phyloP scores from a whole-genome alignment of 2,113 vertebrate species.

The Marmota monax region DNA sequence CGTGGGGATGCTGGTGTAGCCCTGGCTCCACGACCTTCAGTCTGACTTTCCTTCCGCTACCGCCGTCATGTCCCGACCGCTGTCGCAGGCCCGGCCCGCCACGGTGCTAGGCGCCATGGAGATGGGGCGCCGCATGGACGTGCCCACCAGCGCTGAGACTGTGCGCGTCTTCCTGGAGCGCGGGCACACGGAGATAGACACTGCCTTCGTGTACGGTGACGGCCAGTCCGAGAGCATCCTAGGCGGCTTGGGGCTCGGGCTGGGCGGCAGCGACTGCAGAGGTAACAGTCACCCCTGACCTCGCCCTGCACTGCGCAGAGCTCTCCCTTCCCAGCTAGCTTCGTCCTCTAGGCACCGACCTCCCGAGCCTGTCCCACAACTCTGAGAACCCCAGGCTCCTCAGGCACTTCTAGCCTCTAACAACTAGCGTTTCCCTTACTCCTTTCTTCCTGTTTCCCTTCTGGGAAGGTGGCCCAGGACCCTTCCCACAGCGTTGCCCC shows the following conservation, averaged over 20 bases:
- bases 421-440: background rate
- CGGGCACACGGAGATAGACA: constrained; percentile 91
- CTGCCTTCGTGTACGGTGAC: constrained; percentile 92
- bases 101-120: constrained; percentile 93
- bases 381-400: background rate
- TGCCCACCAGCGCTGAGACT: constrained; percentile 85
- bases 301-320: background rate
- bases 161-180: constrained; percentile 89
- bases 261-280: constrained; percentile 81
- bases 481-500: fast-evolving
- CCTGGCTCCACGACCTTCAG: background rate
- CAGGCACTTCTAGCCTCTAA: fast-evolving
- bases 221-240: constrained; percentile 93
- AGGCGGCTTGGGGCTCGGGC: constrained; percentile 89
- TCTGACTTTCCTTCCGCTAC: background rate
- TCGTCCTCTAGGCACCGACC: background rate
- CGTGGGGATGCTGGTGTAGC: fast-evolving
- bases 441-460: background rate
- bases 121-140: constrained; percentile 91
- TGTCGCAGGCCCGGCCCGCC: constrained; percentile 68
- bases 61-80: constrained; percentile 9
- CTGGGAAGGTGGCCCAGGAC: fast-evolving
- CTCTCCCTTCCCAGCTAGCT: background rate
- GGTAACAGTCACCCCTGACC: background rate
- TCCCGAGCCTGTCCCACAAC: background rate